A percentile compares a stretch with the other conserved stretches of the same genome.
phyloP scores from a whole-genome alignment of 2,888 invertebrate genomes.

The Julus scandinavius region DNA sequence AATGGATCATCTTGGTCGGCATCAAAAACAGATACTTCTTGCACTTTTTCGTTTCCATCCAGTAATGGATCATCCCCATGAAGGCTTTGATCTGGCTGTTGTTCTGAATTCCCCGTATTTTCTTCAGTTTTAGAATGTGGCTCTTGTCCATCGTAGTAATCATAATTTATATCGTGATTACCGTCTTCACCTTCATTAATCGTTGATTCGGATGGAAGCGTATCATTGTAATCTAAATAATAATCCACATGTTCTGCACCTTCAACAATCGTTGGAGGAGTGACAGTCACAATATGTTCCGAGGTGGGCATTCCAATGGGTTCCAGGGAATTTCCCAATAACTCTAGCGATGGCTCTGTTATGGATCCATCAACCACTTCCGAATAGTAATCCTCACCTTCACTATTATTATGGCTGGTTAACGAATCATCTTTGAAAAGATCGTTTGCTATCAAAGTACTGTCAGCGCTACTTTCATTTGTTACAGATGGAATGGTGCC shows the following conservation, averaged over 20 bases:
- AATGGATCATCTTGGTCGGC: slow-evolving; percentile 2
- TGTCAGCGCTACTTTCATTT: slow-evolving; percentile 11
- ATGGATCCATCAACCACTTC: neutral
- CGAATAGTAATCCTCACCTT: slow-evolving; percentile 16
- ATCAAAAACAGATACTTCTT: slow-evolving; percentile 48
- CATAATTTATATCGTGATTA: slow-evolving; percentile 39
- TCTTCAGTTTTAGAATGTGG: neutral
- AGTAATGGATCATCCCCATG: slow-evolving; percentile 19
- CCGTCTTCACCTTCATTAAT: slow-evolving; percentile 22
- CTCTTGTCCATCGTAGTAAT: slow-evolving; percentile 51
- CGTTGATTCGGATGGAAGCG: slow-evolving; percentile 43
- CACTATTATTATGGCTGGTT: neutral
- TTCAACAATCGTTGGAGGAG: slow-evolving; percentile 44
- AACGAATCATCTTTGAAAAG: slow-evolving; percentile 1
- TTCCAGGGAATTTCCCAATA: slow-evolving; percentile 46
- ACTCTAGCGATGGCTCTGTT: slow-evolving; percentile 34
- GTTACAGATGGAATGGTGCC: neutral
- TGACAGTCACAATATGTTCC: slow-evolving; percentile 49
- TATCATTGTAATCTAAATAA: slow-evolving; percentile 54
- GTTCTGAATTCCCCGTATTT: neutral
- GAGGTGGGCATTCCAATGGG: slow-evolving; percentile 54
- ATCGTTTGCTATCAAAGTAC: neutral
- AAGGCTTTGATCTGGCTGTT: slow-evolving; percentile 4
- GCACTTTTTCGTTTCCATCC: slow-evolving; percentile 16
- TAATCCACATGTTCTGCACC: slow-evolving; percentile 30